These are phyloP conservation scores for Crax fasciolata DNA, from an alignment of 2,797 vertebrate species.

Conservation along the genomic window DNA sequence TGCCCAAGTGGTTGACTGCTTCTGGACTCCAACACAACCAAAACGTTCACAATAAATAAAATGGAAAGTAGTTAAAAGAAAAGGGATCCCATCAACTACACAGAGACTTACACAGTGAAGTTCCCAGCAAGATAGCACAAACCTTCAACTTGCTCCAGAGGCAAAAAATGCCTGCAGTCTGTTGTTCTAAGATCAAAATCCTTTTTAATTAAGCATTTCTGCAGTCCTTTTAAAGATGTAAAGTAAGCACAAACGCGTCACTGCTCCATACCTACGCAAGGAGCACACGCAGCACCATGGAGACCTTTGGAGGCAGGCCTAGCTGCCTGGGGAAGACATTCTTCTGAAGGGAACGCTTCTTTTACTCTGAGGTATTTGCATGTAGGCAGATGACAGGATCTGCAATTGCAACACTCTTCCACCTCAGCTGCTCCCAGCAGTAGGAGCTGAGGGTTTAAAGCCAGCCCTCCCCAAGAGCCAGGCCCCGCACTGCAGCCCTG, in stretches of 20 bases:
- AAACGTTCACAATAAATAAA: constrained; percentile 34
- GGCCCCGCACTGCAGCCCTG: neutral
- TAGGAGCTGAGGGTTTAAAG: fast-evolving
- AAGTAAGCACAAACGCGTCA: neutral
- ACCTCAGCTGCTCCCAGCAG: neutral
- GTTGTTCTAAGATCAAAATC: constrained; percentile 67
- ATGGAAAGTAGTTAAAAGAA: neutral
- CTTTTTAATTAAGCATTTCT: constrained; percentile 41
- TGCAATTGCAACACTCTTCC: neutral
- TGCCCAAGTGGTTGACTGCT: constrained; percentile 4
- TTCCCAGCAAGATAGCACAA: constrained; percentile 2
- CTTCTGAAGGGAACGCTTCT: neutral
- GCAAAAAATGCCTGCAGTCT: constrained; percentile 38
- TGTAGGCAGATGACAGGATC: neutral
- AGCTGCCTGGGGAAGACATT: neutral
- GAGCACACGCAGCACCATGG: neutral
- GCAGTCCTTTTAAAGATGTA: constrained; percentile 1
- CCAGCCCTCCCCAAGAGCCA: neutral
- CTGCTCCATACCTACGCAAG: constrained; percentile 46
- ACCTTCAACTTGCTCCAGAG: constrained; percentile 8
- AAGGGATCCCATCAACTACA: neutral
- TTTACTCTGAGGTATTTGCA: neutral
- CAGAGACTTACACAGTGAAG: neutral
- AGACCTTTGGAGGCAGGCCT: neutral
- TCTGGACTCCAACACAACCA: constrained; percentile 11